Base-by-base conservation (phyloP, 1,140 invertebrate species). In the Heliconius melpomene region DNA sequence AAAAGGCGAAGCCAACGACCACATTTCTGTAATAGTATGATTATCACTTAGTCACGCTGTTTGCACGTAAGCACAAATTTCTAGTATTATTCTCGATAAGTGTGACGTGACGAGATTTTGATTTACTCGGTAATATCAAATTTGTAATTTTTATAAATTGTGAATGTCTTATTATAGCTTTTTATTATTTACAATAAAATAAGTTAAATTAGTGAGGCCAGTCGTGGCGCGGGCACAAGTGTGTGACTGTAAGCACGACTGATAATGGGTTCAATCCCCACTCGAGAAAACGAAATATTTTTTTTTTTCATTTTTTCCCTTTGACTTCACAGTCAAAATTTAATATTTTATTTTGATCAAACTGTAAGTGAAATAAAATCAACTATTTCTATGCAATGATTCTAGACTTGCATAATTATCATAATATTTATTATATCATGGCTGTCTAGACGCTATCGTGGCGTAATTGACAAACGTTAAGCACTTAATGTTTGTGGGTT, bases 51-150 rank as follows among this genome's bases (percentile, higher is more conserved):
- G 77, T 78, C 46, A 78, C 76, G 52, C 32, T 77, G 40, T 72
- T 77, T 66, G 66, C 66, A 72, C 76, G 52, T 72, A 72, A 71
- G 38, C 52, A 71, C 50, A 52, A 74, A 77, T 80, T 80, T 82
- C 75, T 80, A 84, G 75, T 74, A 81, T 85, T 82, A 83, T 79
- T 75, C 79, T 82, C 84, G 81, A 84, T 81, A 85, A 81, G 72
- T 86, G 76, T 84, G 85, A 86, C 84, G 84, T 84, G 84, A 86
- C 84, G 72, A 86, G 83, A 86, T 84, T 84, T 82, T 83, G 78
- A 86, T 84, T 74, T 79, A 81, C 82, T 85, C 74, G 73, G 83
- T 82, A 82, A 85, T 72, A 74, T 72, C 70, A 66, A 66, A 66
- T 23, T 29, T 26, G 60, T 66, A 66, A 66, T 66, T 11, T 66